A percentile compares a stretch with the other conserved stretches of the same genome.
These are phyloP conservation scores for Hofmannophila pseudospretella DNA, from an alignment of 2,888 invertebrate genomes.

Conservation along the genomic window DNA sequence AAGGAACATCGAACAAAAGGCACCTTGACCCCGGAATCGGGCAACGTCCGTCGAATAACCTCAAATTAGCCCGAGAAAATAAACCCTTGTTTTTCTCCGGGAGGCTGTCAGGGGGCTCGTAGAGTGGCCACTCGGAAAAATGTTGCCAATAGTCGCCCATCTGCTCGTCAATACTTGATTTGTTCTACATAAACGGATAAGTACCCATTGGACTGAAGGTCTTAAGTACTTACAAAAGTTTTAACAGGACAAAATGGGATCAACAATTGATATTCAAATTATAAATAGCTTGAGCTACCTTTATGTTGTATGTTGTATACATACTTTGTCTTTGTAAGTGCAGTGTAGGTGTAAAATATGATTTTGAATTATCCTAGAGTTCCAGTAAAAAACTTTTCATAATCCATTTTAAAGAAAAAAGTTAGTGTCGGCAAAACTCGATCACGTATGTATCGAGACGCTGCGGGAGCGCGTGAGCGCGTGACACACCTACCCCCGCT, in stretches of 20 bases:
- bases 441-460: slow-evolving; percentile 28
- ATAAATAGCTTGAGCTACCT: too few species aligned
- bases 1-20: slow-evolving; percentile 24
- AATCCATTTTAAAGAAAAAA: slow-evolving; percentile 18
- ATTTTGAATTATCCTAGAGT: too few species aligned
- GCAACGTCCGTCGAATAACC: slow-evolving; percentile 39
- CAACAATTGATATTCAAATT: too few species aligned
- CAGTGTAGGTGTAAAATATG: too few species aligned
- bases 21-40: slow-evolving; percentile 33
- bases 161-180: slow-evolving; percentile 22
- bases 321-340: too few species aligned
- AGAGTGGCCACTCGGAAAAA: slow-evolving; percentile 40
- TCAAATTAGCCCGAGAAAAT: slow-evolving; percentile 56
- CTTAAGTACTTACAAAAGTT: too few species aligned
- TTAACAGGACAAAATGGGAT: too few species aligned
- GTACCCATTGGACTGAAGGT: too few species aligned
- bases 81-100: slow-evolving; percentile 45
- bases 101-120: slow-evolving; percentile 41
- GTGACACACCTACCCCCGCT: slow-evolving; percentile 12
- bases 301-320: too few species aligned
- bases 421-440: slow-evolving; percentile 20
- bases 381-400: too few species aligned
- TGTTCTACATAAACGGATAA: too few species aligned
- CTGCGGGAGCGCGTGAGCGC: slow-evolving; percentile 19
- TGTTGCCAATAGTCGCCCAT: slow-evolving; percentile 42